Evolutionary conservation across 2,888 invertebrate species (phyloP).

Genomic region (Tanypteryx hageni): DNA sequence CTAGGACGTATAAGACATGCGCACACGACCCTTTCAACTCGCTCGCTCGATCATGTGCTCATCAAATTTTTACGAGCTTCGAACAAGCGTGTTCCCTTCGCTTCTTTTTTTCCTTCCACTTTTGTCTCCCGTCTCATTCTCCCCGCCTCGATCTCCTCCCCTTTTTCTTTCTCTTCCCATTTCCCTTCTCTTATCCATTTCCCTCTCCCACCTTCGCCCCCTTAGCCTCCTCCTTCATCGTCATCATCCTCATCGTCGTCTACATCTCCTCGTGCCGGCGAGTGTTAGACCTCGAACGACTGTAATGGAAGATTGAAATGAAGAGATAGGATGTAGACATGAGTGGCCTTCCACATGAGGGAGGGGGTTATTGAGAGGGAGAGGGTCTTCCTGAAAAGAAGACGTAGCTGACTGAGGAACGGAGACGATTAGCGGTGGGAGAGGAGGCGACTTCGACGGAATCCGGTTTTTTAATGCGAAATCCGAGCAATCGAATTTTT

Average conservation of each 20-base stretch:
- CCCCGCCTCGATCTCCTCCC: no score
- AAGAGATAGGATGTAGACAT: constrained; percentile 24
- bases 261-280: not conserved
- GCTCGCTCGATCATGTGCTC: not conserved
- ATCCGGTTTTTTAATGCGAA: constrained; percentile 2
- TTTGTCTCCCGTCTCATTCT: no score
- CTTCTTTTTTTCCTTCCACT: not conserved
- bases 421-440: constrained; percentile 5
- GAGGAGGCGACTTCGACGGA: not conserved
- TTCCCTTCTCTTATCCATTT: no score
- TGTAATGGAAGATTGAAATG: constrained; percentile 29
- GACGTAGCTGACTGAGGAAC: not conserved
- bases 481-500: no score
- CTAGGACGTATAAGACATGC: not conserved
- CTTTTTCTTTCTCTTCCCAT: no score
- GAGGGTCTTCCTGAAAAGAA: not conserved
- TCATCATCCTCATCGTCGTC: not conserved
- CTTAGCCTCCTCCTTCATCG: not conserved
- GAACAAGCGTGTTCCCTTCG: not conserved
- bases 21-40: constrained; percentile 10
- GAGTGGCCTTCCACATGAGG: not conserved
- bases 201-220: not conserved
- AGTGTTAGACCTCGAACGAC: constrained; percentile 5
- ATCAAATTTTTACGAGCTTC: constrained; percentile 21
- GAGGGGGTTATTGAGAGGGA: not conserved